phyloP scores from a whole-genome alignment of 1,140 invertebrate species.

The Drosophila nigrodunni region DNA sequence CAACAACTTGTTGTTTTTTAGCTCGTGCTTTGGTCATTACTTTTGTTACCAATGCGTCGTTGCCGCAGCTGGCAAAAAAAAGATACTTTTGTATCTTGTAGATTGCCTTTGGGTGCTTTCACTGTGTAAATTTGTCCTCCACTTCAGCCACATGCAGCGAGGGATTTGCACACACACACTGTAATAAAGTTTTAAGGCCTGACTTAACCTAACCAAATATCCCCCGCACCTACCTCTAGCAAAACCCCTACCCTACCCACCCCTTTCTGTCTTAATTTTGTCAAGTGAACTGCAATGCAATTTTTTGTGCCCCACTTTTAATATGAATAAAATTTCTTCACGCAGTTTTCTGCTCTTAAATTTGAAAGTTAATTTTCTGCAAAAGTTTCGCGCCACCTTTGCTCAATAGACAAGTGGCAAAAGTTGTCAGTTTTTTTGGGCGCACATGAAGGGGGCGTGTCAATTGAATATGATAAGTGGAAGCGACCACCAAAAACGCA shows the following conservation, averaged over 20 bases:
- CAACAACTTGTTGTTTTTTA: conserved; percentile 20
- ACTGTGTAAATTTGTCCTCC: conserved; percentile 48
- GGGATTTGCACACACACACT: conserved; percentile 36
- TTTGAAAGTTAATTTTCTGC: conserved; percentile 29
- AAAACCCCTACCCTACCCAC: background rate
- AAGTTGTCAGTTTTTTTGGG: no score
- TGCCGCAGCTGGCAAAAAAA: conserved; percentile 52
- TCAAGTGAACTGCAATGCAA: conserved; percentile 29
- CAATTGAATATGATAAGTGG: conserved; percentile 76
- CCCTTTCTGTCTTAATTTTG: conserved; percentile 20
- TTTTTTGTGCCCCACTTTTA: background rate
- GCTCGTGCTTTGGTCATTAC: conserved; percentile 78
- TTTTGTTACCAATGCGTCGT: conserved; percentile 52
- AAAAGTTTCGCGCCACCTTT: conserved; percentile 37
- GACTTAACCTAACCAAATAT: conserved; percentile 7
- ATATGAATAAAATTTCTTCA: conserved; percentile 14
- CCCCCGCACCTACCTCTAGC: background rate
- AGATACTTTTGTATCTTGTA: conserved; percentile 76
- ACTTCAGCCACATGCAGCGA: conserved; percentile 20
- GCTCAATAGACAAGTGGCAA: conserved; percentile 2
- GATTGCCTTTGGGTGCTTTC: conserved; percentile 75
- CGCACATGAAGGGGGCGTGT: background rate
- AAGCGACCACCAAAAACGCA: conserved; percentile 26
- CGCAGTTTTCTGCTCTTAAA: conserved; percentile 36
- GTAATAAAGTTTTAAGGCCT: conserved; percentile 36